Percentiles rank a stretch among this genome's conserved stretches.
phyloP scores from a whole-genome alignment of 2,113 vertebrate species.

The Garra rufa region DNA sequence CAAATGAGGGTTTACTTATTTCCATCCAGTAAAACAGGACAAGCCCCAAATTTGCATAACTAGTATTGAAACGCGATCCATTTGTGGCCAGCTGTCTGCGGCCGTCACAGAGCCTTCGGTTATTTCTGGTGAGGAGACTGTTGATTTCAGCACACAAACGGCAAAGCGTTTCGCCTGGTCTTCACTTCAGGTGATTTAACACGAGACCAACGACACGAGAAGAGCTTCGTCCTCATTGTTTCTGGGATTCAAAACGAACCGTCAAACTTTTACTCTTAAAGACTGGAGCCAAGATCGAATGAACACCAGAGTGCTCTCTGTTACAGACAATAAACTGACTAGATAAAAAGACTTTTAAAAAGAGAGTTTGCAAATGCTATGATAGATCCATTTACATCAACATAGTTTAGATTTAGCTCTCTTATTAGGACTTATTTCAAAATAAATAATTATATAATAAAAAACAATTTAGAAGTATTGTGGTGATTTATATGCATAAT shows the following conservation, averaged over 20 bases:
- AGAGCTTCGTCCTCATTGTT: background rate
- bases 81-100: background rate
- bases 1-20: background rate
- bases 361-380: too few species aligned
- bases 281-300: too few species aligned
- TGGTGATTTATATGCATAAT: too few species aligned
- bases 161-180: too few species aligned
- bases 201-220: background rate
- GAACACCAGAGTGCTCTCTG: too few species aligned
- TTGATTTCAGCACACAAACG: background rate
- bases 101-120: background rate
- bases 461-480: too few species aligned
- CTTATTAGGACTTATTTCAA: too few species aligned
- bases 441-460: too few species aligned
- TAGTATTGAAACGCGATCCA: background rate
- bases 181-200: background rate
- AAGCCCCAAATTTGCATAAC: slow-evolving; percentile 18
- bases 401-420: too few species aligned
- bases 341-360: too few species aligned
- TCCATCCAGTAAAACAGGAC: background rate
- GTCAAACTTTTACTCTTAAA: background rate
- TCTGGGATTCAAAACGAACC: background rate
- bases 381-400: too few species aligned
- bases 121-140: background rate
- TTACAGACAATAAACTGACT: too few species aligned